phyloP scores from a whole-genome alignment of 2,888 invertebrate genomes.

The Aspidiotus destructor region DNA sequence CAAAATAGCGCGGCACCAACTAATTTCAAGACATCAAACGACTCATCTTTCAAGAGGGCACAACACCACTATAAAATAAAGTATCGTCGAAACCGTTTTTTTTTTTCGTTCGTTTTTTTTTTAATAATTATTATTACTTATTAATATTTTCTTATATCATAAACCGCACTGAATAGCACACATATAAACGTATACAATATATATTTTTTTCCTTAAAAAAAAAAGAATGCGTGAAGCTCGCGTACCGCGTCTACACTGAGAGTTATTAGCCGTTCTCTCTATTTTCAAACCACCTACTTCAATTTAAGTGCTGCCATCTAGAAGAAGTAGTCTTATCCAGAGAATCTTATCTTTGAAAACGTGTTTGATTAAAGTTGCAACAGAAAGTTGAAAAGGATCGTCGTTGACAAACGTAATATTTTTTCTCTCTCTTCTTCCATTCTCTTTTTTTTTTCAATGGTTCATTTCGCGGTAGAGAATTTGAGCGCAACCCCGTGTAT shows the following conservation, averaged over 20 bases:
- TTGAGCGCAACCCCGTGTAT: no score
- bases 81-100: slow-evolving; percentile 6
- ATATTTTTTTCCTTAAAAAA: slow-evolving; percentile 3
- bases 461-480: no score
- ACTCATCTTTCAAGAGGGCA: slow-evolving; percentile 20
- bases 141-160: no score
- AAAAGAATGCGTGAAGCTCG: background rate
- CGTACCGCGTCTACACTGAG: background rate
- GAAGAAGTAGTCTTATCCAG: background rate
- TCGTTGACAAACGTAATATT: no score
- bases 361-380: background rate
- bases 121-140: background rate
- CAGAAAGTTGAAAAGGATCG: background rate
- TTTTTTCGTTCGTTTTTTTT: background rate
- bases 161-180: background rate
- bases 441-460: no score
- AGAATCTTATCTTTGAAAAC: no score
- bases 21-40: slow-evolving; percentile 19
- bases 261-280: background rate
- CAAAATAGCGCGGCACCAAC: slow-evolving; percentile 19
- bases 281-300: background rate
- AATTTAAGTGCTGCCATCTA: slow-evolving; percentile 20
- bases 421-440: no score
- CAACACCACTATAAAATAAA: background rate
- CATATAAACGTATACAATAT: background rate